Percentiles rank a stretch among this genome's conserved stretches.
Evolutionary conservation across 2,113 vertebrate species (phyloP).

Genomic region (Bubo bubo): DNA sequence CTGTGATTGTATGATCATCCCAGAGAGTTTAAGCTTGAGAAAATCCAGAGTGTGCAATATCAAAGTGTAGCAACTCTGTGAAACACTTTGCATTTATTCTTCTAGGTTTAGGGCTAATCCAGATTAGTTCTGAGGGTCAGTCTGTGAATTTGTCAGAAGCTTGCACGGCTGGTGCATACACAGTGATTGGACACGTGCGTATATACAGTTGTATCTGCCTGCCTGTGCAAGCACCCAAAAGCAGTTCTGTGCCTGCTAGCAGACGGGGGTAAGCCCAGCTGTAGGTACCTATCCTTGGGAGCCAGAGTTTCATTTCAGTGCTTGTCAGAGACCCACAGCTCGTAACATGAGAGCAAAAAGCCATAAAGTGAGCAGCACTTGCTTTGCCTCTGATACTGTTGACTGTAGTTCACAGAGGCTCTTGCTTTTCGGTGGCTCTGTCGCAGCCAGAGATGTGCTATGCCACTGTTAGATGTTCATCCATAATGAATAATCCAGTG

Average conservation of each 20-base stretch:
- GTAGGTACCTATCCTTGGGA: not conserved
- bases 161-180: not conserved
- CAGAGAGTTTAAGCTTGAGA: not conserved
- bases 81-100: not conserved
- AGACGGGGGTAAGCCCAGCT: not conserved
- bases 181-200: not conserved
- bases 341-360: not conserved
- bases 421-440: not conserved
- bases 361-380: not conserved
- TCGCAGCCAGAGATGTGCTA: slow-evolving; percentile 6
- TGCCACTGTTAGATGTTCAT: slow-evolving; percentile 28
- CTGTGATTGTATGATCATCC: too few relatives aligned
- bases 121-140: not conserved
- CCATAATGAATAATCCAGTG: slow-evolving; percentile 55
- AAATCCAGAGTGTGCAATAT: not conserved
- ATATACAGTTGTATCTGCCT: not conserved
- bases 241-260: not conserved
- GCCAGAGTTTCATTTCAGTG: not conserved
- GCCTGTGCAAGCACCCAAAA: not conserved
- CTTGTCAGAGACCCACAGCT: not conserved
- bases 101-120: not conserved
- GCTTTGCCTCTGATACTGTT: not conserved
- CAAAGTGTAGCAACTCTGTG: not conserved
- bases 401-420: not conserved
- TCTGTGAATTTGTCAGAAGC: not conserved